phyloP scores from a whole-genome alignment of 2,797 vertebrate genomes.

The Intellagama lesueurii region DNA sequence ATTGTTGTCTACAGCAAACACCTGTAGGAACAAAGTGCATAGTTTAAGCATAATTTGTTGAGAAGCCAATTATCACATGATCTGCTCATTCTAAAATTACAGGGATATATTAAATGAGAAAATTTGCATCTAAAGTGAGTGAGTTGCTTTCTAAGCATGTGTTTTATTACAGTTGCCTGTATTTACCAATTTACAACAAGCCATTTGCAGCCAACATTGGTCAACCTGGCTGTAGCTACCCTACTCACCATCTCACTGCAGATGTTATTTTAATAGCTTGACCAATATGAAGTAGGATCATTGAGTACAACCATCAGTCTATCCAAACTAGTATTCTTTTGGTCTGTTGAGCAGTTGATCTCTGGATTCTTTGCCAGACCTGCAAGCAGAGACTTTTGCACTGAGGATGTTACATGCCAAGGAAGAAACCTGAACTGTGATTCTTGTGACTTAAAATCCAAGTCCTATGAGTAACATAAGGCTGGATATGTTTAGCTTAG shows the following conservation, averaged over 20 bases:
- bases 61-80: neutral
- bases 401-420: neutral
- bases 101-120: neutral
- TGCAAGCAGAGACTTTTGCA: neutral
- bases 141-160: neutral
- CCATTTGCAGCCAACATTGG: neutral
- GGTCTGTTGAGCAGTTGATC: neutral
- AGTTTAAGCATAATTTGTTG: slow-evolving; percentile 2
- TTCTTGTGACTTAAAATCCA: neutral
- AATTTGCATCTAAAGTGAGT: neutral
- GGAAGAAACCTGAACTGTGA: neutral
- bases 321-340: neutral
- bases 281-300: neutral
- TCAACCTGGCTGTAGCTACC: neutral
- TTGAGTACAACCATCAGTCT: neutral
- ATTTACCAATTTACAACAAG: slow-evolving; percentile 1
- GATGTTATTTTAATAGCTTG: neutral
- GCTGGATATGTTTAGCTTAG: neutral
- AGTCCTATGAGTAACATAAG: neutral
- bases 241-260: neutral
- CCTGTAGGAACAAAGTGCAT: neutral
- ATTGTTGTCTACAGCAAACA: neutral
- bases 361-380: neutral
- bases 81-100: neutral
- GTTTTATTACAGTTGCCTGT: neutral